A percentile compares a stretch with the other conserved stretches of the same genome.
phyloP scores from a whole-genome alignment of 2,113 vertebrate genomes.

The Corythornis cristatus region DNA sequence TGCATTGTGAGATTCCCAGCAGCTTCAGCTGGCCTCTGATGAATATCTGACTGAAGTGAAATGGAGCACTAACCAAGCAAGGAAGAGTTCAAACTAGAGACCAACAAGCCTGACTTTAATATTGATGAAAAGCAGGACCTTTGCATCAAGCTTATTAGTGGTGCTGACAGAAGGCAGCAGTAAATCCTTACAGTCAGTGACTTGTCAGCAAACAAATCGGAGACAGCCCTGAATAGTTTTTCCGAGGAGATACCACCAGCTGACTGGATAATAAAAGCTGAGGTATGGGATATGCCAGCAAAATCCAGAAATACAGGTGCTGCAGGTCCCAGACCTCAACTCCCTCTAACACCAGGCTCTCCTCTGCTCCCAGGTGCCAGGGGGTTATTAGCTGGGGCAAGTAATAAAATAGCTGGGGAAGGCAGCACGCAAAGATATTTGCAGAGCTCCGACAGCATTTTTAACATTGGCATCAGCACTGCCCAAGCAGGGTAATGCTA shows the following conservation, averaged over 20 bases:
- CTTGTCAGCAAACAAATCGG: neutral
- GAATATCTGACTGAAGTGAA: neutral
- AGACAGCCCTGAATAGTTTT: neutral
- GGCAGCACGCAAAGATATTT: neutral
- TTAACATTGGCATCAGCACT: neutral
- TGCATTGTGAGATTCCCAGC: neutral
- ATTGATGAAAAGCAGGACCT: neutral
- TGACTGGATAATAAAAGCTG: neutral
- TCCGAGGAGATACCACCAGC: neutral
- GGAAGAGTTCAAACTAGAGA: neutral
- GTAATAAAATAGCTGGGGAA: neutral
- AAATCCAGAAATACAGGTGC: neutral
- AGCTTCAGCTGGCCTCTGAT: neutral
- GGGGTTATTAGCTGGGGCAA: neutral
- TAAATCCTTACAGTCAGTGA: neutral
- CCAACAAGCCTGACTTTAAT: neutral
- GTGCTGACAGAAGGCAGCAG: neutral
- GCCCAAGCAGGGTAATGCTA: rapidly evolving
- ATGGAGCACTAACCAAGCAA: neutral
- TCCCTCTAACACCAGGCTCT: neutral
- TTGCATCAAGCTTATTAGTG: neutral
- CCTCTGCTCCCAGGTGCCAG: neutral
- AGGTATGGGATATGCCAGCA: neutral
- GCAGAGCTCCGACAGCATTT: neutral
- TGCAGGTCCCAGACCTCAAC: neutral